Conservation (phyloP, 2,113 vertebrate species). For the Lepidothrix coronata region DNA sequence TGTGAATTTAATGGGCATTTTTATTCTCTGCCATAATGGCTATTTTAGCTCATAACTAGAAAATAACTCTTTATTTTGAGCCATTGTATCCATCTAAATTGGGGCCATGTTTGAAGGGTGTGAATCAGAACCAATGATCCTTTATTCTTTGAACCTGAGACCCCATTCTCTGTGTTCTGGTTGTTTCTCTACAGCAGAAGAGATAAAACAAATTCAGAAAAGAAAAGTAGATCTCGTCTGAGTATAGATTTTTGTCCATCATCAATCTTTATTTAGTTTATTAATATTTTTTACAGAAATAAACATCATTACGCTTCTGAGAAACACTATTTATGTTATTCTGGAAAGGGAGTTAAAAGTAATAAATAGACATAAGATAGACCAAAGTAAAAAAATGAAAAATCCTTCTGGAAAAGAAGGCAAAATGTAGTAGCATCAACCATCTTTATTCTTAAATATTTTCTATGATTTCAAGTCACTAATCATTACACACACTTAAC, state of each 20-base stretch:
- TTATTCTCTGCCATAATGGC: background rate
- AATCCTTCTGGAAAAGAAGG: background rate
- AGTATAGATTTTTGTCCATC: conserved; percentile 67
- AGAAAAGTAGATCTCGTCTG: conserved; percentile 73
- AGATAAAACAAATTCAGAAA: conserved; percentile 76
- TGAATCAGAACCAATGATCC: conserved; percentile 78
- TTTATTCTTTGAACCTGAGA: conserved; percentile 79
- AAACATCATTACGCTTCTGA: conserved; percentile 52
- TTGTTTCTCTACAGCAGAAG: conserved; percentile 70
- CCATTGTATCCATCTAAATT: conserved; percentile 25
- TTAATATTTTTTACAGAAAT: conserved; percentile 60
- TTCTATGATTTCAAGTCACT: background rate
- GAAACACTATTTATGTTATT: conserved; percentile 38
- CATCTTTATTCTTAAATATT: background rate
- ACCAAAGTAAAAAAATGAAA: background rate
- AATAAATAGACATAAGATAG: background rate
- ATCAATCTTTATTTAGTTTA: conserved; percentile 67
- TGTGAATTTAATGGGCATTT: background rate
- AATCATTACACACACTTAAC: background rate
- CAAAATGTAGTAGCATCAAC: background rate
- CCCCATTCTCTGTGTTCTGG: conserved; percentile 74
- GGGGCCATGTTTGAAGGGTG: conserved; percentile 69
- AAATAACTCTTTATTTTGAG: conserved; percentile 12
- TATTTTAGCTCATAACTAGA: conserved; percentile 48
- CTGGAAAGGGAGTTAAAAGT: background rate